These are phyloP conservation scores for Rhegmatorhina hoffmannsi DNA, from an alignment of 2,113 vertebrate species.

Conservation along the genomic window DNA sequence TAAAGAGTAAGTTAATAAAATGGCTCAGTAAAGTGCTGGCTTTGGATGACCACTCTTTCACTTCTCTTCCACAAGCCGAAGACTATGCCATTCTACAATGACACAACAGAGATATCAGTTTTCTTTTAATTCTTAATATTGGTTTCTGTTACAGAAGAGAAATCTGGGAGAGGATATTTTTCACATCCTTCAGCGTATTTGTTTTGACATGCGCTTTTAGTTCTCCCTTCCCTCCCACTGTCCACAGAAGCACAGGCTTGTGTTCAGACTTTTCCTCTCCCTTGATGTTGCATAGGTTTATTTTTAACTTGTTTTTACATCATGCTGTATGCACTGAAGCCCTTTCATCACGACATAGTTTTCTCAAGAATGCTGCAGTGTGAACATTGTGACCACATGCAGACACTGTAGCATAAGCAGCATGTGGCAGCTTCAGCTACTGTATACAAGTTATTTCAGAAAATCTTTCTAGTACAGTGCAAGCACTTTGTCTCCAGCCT, in stretches of 20 bases:
- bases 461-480: not conserved
- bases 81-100: not conserved
- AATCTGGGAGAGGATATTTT: not conserved
- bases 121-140: not conserved
- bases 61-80: not conserved
- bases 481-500: constrained; percentile 56
- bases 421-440: constrained; percentile 72
- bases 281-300: constrained; percentile 4
- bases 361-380: not conserved
- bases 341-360: constrained; percentile 3
- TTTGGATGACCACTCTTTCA: not conserved
- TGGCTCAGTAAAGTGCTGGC: not conserved
- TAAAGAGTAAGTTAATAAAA: not conserved
- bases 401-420: constrained; percentile 37
- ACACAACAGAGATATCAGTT: not conserved
- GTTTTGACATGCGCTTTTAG: not conserved
- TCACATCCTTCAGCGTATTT: not conserved
- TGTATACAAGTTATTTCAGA: constrained; percentile 34
- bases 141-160: not conserved
- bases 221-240: not conserved
- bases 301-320: constrained; percentile 1
- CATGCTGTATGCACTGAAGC: not conserved
- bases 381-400: constrained; percentile 67
- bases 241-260: not conserved
- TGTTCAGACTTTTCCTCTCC: not conserved